Evolutionary conservation across 2,888 invertebrate species (phyloP).

Genomic region (Caenorhabditis sp.): DNA sequence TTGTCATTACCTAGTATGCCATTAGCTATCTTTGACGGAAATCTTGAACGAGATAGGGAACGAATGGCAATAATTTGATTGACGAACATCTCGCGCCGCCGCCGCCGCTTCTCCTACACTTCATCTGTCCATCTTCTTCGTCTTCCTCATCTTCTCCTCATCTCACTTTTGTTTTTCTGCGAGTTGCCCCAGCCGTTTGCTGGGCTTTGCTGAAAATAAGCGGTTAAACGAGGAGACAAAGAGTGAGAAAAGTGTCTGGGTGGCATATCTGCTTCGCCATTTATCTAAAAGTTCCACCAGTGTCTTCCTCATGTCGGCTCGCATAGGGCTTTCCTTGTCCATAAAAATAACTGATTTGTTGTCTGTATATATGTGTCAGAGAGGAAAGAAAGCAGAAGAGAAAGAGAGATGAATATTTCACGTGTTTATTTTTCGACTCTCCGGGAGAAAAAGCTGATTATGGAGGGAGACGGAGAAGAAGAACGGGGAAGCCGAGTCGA

Average conservation of each 20-base stretch:
- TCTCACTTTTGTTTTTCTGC: conserved; percentile 7
- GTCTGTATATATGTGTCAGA: not conserved
- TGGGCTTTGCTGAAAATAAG: conserved; percentile 7
- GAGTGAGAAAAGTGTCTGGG: no score
- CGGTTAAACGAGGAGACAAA: not conserved
- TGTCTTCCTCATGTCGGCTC: not conserved
- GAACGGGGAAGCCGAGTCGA: no score
- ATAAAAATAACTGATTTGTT: not conserved
- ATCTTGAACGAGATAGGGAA: not conserved
- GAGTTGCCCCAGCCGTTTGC: conserved; percentile 1
- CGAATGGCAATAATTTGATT: conserved; percentile 3
- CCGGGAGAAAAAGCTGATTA: conserved; percentile 33
- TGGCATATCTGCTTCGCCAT: conserved; percentile 1
- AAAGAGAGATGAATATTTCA: conserved; percentile 46
- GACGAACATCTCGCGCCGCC: conserved; percentile 17
- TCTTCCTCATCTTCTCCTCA: conserved; percentile 15
- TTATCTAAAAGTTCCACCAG: conserved; percentile 5
- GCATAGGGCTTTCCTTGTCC: not conserved
- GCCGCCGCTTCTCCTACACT: conserved; percentile 16
- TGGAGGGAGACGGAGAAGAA: conserved; percentile 14
- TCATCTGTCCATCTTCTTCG: conserved; percentile 13
- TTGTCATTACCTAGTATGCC: not conserved
- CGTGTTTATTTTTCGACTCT: conserved; percentile 43
- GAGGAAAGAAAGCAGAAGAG: not conserved
- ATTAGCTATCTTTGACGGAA: not conserved